Evolutionary conservation across 2,888 invertebrate species (phyloP), one percentile per base, ranked within the genome.

Genomic region (Ophion costatus): DNA sequence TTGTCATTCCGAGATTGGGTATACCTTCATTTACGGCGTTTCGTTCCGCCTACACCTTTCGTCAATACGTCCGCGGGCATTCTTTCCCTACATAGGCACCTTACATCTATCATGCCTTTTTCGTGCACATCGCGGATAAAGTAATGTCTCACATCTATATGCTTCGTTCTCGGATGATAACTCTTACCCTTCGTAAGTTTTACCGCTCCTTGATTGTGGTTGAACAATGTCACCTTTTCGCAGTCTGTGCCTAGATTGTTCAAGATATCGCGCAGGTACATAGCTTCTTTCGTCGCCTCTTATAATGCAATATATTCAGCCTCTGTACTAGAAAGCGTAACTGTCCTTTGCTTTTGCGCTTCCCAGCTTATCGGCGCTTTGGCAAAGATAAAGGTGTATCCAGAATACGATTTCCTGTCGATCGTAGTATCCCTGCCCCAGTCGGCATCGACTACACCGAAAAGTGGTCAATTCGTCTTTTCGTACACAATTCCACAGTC

Each of bases 401-500:
- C 59, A 6, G 57, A 56, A 20, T 59, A 71, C n/a, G 59, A 71
- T n/a, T 22, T 51, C 6, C 59, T 14, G 22, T 71, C 71, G 29
- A 14, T 33, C 38, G 59, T 24, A 33, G 59, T 24, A 33, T 59
- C 24, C n/a, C 17, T 11, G 2, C 71, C 20, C 57, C 71, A 71
- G 33, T 71, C 71, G 38, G 71, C 71, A 33, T 59, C 71, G 7
- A 71, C 71, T 7, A 71, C 71, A 10, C n/a, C 59, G 38, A 71
- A 33, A 14, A 59, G 33, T 14, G 56, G 51, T 64, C 63, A 7
- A n/a, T 45, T 29, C 11, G 83, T 85, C 57, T 61, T 77, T n/a
- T 73, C 70, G 29, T 80, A 87, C 67, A 73, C 56, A 7, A 85
- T 24, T 7, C 83, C 77, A 45, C 11, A 75, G 11, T 78, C 20